Base-by-base conservation (phyloP, 2,113 vertebrate species). In the Callocephalon fimbriatum region DNA sequence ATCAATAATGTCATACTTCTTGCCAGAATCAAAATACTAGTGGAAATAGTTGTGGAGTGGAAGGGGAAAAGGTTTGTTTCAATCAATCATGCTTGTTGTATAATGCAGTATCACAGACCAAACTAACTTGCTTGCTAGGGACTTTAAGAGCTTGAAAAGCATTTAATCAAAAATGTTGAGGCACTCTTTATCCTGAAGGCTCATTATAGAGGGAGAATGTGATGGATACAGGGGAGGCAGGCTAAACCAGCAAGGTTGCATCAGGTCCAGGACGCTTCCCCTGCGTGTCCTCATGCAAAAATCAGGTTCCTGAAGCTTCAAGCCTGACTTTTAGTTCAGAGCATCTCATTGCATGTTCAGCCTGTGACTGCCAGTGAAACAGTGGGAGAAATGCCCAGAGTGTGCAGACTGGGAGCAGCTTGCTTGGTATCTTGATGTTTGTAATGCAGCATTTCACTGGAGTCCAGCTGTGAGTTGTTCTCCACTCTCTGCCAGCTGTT, bases 1-100 rank as follows among this genome's bases (percentile, higher is more conserved):
- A 98, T 98, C 98, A 97, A 98, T 98, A 98, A 96, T 92, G 97
- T 97, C 97, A 97, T 97, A 95, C 92, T 96, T 96, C 97, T 97
- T 86, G 77, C 97, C 96, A 92, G 77, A 94, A 97, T 97, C 97
- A 96, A 98, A 98, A 97, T 96, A 96, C 90, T 97, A 93, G 95
- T 96, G 95, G 97, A 98, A 98, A 94, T 96, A 90, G 72, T 96
- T 92, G 72, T 31, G 81, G 97, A 97, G 91, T 87, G 90, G 94
- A 92, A 96, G 74, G 42, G 79, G 88, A 40, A 93, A 91, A 95
- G 92, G 92, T 93, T 97, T 65, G 35, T 73, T 96, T 93, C 93
- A 76, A 94, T 97, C 98, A 95, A n/a, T 98, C 95, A 85, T 84
- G 66, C 50, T 19, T 15, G 4, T 87, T 72, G 76, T 93, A 65